These are phyloP conservation scores for Oryzias javanicus DNA, from an alignment of 2,113 vertebrate species.

Conservation along the genomic window DNA sequence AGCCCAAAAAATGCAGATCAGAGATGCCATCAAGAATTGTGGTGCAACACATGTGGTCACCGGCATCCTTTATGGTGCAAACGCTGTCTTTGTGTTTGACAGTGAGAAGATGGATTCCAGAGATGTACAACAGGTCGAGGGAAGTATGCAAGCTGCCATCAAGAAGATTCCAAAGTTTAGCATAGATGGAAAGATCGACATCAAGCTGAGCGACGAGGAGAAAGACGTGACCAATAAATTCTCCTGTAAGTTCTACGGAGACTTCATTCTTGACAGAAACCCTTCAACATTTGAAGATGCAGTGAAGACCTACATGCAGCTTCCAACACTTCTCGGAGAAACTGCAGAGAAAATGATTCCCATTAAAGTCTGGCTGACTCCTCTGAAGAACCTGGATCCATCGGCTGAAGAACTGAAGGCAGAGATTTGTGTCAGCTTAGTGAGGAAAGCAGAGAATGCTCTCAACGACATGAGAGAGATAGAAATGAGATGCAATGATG, in stretches of 20 bases:
- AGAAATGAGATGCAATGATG: constrained; percentile 38
- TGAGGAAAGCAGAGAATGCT: neutral
- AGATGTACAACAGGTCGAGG: too few relatives aligned
- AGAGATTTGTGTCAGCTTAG: neutral
- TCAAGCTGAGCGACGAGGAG: constrained; percentile 1
- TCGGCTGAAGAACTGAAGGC: neutral
- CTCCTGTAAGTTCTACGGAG: constrained; percentile 9
- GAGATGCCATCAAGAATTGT: too few relatives aligned
- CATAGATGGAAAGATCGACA: neutral
- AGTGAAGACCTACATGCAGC: constrained; percentile 9
- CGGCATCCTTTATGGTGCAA: too few relatives aligned
- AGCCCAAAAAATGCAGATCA: too few relatives aligned
- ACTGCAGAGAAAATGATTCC: neutral
- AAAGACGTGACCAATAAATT: constrained; percentile 3
- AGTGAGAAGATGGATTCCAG: too few relatives aligned
- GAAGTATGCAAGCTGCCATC: too few relatives aligned
- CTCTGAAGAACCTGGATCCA: neutral
- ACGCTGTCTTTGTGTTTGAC: too few relatives aligned
- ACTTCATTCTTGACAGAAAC: too few relatives aligned
- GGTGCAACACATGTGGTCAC: too few relatives aligned
- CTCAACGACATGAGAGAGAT: accelerated
- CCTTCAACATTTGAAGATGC: constrained; percentile 8
- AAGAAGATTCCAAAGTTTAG: neutral
- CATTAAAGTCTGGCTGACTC: constrained; percentile 9
- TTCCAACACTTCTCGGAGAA: constrained; percentile 5